phyloP scores from a whole-genome alignment of 2,888 invertebrate genomes.

The Margaritifera margaritifera region DNA sequence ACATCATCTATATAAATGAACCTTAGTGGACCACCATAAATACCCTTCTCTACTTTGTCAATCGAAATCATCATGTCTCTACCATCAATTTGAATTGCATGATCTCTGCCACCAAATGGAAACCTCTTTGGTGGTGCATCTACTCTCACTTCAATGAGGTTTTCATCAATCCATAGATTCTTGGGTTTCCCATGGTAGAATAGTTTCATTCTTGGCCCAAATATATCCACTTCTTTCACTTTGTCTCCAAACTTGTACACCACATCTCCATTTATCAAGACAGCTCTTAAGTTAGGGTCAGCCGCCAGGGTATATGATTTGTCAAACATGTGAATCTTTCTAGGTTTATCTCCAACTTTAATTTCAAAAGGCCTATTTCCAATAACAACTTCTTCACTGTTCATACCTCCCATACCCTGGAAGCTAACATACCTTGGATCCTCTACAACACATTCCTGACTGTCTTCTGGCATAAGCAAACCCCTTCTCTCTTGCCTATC shows the following conservation, averaged over 20 bases:
- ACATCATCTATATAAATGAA: constrained; percentile 86
- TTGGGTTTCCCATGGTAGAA: constrained; percentile 64
- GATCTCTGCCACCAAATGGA: constrained; percentile 85
- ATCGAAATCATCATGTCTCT: constrained; percentile 85
- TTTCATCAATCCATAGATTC: constrained; percentile 67
- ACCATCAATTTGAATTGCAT: constrained; percentile 90
- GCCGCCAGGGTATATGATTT: constrained; percentile 46
- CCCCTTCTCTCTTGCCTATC: too few species aligned
- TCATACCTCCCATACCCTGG: constrained; percentile 50
- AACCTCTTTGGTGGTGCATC: constrained; percentile 75
- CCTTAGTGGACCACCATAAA: constrained; percentile 86
- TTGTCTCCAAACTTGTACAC: constrained; percentile 66
- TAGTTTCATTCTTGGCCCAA: constrained; percentile 46
- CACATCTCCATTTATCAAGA: constrained; percentile 58
- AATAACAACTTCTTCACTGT: constrained; percentile 63
- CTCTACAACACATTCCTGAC: constrained; percentile 13
- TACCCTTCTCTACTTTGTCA: constrained; percentile 81
- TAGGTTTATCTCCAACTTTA: constrained; percentile 49
- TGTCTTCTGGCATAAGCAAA: too few species aligned
- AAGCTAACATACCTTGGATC: constrained; percentile 57
- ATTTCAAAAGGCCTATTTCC: constrained; percentile 63
- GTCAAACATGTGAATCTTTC: constrained; percentile 36
- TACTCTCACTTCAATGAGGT: constrained; percentile 63
- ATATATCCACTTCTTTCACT: constrained; percentile 53
- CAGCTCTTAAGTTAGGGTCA: constrained; percentile 55